phyloP scores from a whole-genome alignment of 2,797 vertebrate species.

The Muraenolepis orangiensis region DNA sequence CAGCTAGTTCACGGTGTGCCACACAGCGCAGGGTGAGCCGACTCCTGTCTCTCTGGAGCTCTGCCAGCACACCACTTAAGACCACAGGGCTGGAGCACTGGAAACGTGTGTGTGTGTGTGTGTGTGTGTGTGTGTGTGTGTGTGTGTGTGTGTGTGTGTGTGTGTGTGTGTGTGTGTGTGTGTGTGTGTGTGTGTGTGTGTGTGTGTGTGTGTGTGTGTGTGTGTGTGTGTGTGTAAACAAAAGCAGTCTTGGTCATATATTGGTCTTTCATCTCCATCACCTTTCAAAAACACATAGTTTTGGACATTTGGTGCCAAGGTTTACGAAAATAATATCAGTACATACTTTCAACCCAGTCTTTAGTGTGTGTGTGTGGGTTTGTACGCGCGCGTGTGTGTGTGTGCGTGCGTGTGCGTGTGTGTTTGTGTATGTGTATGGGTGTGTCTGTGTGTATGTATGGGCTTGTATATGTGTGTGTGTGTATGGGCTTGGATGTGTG shows the following conservation, averaged over 20 bases:
- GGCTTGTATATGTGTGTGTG: background rate
- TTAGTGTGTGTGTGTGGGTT: background rate
- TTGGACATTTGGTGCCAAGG: background rate
- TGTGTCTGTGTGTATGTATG: background rate
- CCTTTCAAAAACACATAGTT: background rate
- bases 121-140: too few relatives aligned
- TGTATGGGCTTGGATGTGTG: background rate
- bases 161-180: too few relatives aligned
- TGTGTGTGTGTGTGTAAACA: background rate
- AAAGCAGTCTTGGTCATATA: background rate
- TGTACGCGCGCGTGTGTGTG: too few relatives aligned
- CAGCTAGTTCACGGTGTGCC: constrained; percentile 13
- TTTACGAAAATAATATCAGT: background rate
- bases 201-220: background rate
- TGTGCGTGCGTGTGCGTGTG: background rate
- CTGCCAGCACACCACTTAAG: constrained; percentile 23
- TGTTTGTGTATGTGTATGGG: background rate
- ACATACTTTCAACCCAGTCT: background rate
- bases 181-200: too few relatives aligned
- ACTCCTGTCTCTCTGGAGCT: constrained; percentile 9
- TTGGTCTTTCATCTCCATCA: background rate
- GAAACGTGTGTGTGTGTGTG: background rate
- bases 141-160: too few relatives aligned
- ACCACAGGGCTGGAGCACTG: constrained; percentile 13
- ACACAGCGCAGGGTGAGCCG: constrained; percentile 9